phyloP scores from a whole-genome alignment of 2,113 vertebrate genomes.

The Callopanchax toddi region DNA sequence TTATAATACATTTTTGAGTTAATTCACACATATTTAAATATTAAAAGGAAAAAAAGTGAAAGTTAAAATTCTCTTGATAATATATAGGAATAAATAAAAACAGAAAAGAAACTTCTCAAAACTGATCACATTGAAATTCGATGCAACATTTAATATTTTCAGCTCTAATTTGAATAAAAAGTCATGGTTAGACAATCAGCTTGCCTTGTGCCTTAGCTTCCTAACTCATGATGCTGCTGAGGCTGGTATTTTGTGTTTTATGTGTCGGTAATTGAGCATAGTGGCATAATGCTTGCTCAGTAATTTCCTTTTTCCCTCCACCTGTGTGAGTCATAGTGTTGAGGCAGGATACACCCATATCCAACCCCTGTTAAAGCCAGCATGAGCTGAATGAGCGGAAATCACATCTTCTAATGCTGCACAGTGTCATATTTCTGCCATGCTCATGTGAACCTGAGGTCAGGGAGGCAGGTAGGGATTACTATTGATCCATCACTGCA shows the following conservation, averaged over 20 bases:
- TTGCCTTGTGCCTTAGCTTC: too few relatives aligned
- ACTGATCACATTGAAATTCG: too few relatives aligned
- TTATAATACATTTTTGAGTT: too few relatives aligned
- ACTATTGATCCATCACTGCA: slow-evolving; percentile 65
- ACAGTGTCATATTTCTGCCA: slow-evolving; percentile 35
- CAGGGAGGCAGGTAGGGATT: slow-evolving; percentile 56
- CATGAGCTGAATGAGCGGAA: slow-evolving; percentile 67
- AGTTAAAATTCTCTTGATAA: too few relatives aligned
- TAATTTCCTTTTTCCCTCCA: slow-evolving; percentile 19
- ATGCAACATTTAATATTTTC: too few relatives aligned
- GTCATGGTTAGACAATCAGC: too few relatives aligned
- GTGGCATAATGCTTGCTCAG: slow-evolving; percentile 35
- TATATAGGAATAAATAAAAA: too few relatives aligned
- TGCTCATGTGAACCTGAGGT: slow-evolving; percentile 49
- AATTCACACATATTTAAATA: too few relatives aligned
- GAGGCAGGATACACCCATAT: slow-evolving; percentile 33
- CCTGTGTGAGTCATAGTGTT: slow-evolving; percentile 42
- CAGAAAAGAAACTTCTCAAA: too few relatives aligned
- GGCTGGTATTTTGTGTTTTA: slow-evolving; percentile 24
- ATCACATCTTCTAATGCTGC: slow-evolving; percentile 66
- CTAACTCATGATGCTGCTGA: not conserved
- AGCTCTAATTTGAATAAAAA: too few relatives aligned
- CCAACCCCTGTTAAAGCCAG: slow-evolving; percentile 44
- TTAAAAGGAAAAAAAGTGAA: too few relatives aligned
- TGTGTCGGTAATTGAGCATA: slow-evolving; percentile 37